Evolutionary conservation across 64 coral and sea anemone species (phyloP).

Genomic region (Dendronephthya gigantea): DNA sequence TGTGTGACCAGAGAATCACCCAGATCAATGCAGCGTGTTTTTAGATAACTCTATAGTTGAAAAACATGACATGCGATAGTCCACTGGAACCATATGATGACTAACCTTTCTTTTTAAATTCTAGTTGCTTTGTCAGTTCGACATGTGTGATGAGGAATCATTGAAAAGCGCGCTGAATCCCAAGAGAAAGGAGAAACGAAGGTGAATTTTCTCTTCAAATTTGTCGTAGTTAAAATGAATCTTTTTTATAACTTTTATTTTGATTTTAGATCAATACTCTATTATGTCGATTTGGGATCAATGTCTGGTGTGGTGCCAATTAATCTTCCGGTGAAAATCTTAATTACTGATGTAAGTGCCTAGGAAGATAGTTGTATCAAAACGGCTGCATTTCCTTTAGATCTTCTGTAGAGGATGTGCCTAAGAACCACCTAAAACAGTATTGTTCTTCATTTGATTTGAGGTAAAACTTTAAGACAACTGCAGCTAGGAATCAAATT

Average conservation of each 20-base stretch:
- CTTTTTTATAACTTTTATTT: background rate
- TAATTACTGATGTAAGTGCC: background rate
- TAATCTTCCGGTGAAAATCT: background rate
- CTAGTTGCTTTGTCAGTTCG: slow-evolving; percentile 11
- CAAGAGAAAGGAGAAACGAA: slow-evolving; percentile 9
- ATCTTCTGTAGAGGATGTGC: too few species aligned
- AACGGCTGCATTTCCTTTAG: too few species aligned
- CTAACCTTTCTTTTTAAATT: background rate
- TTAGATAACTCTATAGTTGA: too few species aligned
- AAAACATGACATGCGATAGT: background rate
- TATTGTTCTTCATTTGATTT: too few species aligned
- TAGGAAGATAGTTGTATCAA: too few species aligned
- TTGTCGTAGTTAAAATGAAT: background rate
- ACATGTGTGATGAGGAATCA: background rate
- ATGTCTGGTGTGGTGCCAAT: background rate
- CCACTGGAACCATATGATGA: background rate
- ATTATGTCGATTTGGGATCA: background rate
- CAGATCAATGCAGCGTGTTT: too few species aligned
- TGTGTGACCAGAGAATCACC: too few species aligned
- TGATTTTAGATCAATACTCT: background rate
- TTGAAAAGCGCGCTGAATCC: slow-evolving; percentile 8
- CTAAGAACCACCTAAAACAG: too few species aligned
- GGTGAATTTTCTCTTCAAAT: background rate
- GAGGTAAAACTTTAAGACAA: too few species aligned
- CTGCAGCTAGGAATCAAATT: too few species aligned